Base-by-base conservation (phyloP, 2,888 invertebrate genomes). In the Drosophila diplacantha region DNA sequence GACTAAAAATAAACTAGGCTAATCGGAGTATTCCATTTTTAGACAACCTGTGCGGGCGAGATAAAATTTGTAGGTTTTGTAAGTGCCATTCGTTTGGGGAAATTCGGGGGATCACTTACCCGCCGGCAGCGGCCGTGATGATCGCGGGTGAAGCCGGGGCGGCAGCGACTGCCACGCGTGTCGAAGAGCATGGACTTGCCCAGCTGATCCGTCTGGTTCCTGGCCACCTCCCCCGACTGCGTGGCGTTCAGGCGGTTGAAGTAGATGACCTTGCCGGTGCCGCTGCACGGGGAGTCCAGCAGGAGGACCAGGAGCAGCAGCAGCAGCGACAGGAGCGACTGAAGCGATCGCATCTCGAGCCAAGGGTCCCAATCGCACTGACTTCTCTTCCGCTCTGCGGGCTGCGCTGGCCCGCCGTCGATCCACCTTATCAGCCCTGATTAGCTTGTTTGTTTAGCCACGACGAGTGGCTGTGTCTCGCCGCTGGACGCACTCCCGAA, bases 41-140 rank as follows among this genome's bases (percentile, higher is more conserved):
- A 69, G 29, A 81, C 65, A 63, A 80, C 41, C 77, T 77, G 57
- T 77, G 12, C 1, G 20, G 37, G 29, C 2, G 3, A 35, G 29
- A 29, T 20, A 49, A 55, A 32, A 22, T 5, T n/a, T n/a, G n/a
- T n/a, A 7, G 6, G 8, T 4, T 20, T 37, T 35, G 24, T 26
- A 11, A 34, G 11, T 9, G 11, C 0, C 11, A 18, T 12, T 26
- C 11, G 3, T 14, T 20, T 5, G 1, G 3, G 16, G 26, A 6
- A 20, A 14, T 3, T 11, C 12, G 11, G 11, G 1, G 9, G 9
- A 3, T 1, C 22, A 77, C 74, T 74, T 38, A 83, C 83, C 52
- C 66, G 59, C 5, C 85, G 73, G 38, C 85, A 85, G 31, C 72
- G 81, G 24, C 84, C 75, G 35, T 71, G 78, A 58, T 85, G 83